Percentiles rank a stretch among this genome's conserved stretches.
Evolutionary conservation across 2,888 invertebrate genomes (phyloP).

Genomic region (Heterodera filipjevi): DNA sequence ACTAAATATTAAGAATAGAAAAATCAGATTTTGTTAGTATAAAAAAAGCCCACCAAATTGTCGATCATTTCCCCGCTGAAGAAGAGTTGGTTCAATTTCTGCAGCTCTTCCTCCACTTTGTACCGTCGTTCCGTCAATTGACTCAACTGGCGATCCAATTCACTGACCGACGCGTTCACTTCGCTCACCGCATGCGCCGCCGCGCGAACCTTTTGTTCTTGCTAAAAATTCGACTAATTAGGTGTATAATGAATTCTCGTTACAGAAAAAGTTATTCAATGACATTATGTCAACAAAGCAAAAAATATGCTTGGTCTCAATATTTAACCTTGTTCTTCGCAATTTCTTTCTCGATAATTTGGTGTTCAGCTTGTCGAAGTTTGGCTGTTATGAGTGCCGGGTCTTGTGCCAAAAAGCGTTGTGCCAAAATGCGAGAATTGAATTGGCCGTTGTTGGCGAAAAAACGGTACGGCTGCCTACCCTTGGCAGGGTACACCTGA

Average conservation of each 20-base stretch:
- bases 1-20: no score
- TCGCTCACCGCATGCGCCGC: neutral
- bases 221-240: conserved; percentile 20
- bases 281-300: neutral
- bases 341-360: conserved; percentile 15
- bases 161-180: neutral
- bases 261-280: neutral
- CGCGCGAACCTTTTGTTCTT: neutral
- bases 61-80: conserved; percentile 33
- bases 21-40: neutral
- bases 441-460: conserved; percentile 16
- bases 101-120: conserved; percentile 28
- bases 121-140: conserved; percentile 9
- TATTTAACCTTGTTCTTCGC: conserved; percentile 14
- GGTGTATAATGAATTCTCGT: neutral
- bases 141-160: conserved; percentile 15
- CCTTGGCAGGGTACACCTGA: conserved; percentile 39
- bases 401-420: conserved; percentile 6
- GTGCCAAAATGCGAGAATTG: conserved; percentile 24
- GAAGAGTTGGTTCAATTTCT: conserved; percentile 35
- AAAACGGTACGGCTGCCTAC: conserved; percentile 35
- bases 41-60: conserved; percentile 32
- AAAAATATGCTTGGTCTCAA: neutral
- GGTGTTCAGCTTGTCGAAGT: neutral
- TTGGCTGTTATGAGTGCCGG: neutral